These are phyloP conservation scores for Acanthopagrus latus DNA, from an alignment of 2,797 vertebrate species.

Conservation along the genomic window DNA sequence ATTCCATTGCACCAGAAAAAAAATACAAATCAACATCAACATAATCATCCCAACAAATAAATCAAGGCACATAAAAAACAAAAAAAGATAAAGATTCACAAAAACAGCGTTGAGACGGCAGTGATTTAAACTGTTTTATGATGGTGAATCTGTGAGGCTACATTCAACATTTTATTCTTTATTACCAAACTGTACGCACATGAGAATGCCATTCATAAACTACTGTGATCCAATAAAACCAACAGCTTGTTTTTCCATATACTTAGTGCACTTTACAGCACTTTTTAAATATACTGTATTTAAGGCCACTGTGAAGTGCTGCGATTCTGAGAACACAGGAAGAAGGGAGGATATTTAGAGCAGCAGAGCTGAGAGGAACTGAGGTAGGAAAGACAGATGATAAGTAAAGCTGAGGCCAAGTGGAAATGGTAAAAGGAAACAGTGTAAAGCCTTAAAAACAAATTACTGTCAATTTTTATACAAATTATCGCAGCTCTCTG, in stretches of 20 bases:
- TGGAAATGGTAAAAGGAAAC: constrained; percentile 26
- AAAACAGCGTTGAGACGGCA: constrained; percentile 28
- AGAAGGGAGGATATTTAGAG: constrained; percentile 24
- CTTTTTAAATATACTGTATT: background rate
- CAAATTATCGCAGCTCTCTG: constrained; percentile 7
- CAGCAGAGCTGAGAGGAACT: constrained; percentile 42
- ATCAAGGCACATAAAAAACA: constrained; percentile 1
- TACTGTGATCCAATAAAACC: background rate
- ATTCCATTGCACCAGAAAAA: constrained; percentile 37
- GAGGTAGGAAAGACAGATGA: constrained; percentile 67
- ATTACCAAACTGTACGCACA: constrained; percentile 29
- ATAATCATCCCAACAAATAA: constrained; percentile 25
- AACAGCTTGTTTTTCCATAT: background rate
- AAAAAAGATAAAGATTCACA: constrained; percentile 10
- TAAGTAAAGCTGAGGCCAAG: constrained; percentile 15
- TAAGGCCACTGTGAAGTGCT: constrained; percentile 55
- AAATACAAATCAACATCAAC: constrained; percentile 12
- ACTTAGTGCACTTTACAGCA: constrained; percentile 28
- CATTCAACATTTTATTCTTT: constrained; percentile 40
- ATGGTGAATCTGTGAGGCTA: constrained; percentile 15
- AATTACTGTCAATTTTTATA: constrained; percentile 7
- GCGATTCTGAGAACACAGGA: constrained; percentile 28
- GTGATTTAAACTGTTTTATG: constrained; percentile 29
- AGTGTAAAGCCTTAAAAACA: constrained; percentile 45
- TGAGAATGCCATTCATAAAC: background rate